Conservation (phyloP, 2,888 invertebrate species). For the Epinotia bilunana region DNA sequence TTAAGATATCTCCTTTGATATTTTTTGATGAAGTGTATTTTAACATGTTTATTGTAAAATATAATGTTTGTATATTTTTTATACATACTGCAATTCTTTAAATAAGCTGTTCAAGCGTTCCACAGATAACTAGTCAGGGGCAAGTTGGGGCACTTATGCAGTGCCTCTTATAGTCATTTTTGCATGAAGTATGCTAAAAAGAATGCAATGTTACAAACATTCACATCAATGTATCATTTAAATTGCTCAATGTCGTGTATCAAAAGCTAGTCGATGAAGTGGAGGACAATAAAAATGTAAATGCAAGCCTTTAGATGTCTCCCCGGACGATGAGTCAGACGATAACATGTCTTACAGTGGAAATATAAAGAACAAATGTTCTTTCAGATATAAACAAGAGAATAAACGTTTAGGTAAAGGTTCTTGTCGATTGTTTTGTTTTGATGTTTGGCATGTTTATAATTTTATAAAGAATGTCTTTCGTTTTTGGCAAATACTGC, state of each 20-base stretch:
- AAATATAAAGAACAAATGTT: slow-evolving; percentile 7
- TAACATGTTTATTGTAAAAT: no score
- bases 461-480: no score
- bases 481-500: no score
- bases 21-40: no score
- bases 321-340: slow-evolving; percentile 37
- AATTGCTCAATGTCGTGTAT: slow-evolving; percentile 14
- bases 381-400: slow-evolving; percentile 1
- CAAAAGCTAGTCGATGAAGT: slow-evolving; percentile 16
- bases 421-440: not conserved
- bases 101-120: no score
- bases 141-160: no score
- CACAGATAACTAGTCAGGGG: no score
- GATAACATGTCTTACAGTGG: slow-evolving; percentile 19
- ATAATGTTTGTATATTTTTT: no score
- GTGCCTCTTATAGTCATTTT: no score
- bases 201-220: not conserved
- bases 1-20: no score
- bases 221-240: slow-evolving; percentile 9
- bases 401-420: slow-evolving; percentile 7
- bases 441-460: not conserved
- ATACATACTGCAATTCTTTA: no score
- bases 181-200: not conserved
- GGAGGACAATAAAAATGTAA: slow-evolving; percentile 42
- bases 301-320: slow-evolving; percentile 28